A percentile compares a stretch with the other conserved stretches of the same genome.
These are phyloP conservation scores for Athalia cordata DNA, from an alignment of 2,888 invertebrate genomes.

Conservation along the genomic window DNA sequence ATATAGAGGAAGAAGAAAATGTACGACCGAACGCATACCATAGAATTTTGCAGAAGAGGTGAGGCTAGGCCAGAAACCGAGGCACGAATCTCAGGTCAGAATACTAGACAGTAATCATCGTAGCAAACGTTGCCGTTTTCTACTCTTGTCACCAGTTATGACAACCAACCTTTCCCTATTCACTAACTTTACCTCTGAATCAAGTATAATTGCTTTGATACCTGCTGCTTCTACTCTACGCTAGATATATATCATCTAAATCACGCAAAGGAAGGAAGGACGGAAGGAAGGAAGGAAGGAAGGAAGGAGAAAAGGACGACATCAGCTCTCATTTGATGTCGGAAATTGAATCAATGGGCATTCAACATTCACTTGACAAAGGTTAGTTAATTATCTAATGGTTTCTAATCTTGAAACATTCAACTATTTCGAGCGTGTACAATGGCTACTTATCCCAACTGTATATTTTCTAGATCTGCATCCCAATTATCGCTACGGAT, in stretches of 20 bases:
- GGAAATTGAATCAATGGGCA: constrained; percentile 30
- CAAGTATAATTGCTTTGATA: constrained; percentile 36
- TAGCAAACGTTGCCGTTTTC: constrained; percentile 4
- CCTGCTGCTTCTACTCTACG: background rate
- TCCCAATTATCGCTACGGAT: background rate
- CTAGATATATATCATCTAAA: background rate
- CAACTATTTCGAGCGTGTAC: background rate
- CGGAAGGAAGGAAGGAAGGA: no score
- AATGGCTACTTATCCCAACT: background rate
- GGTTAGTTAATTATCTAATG: constrained; percentile 23
- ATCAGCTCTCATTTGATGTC: constrained; percentile 8
- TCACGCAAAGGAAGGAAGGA: background rate
- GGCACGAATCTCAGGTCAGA: constrained; percentile 2
- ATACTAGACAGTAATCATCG: background rate
- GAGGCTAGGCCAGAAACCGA: no score
- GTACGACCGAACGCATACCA: no score
- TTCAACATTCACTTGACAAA: constrained; percentile 23
- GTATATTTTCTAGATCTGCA: background rate
- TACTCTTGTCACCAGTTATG: constrained; percentile 18
- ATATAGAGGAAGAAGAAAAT: background rate
- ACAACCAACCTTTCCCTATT: constrained; percentile 25
- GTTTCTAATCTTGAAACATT: constrained; percentile 3
- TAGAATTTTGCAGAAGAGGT: no score
- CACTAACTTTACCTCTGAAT: constrained; percentile 33
- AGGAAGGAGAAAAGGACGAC: no score